Conservation (phyloP, 2,797 vertebrate species). For the Rhinophrynus dorsalis region DNA sequence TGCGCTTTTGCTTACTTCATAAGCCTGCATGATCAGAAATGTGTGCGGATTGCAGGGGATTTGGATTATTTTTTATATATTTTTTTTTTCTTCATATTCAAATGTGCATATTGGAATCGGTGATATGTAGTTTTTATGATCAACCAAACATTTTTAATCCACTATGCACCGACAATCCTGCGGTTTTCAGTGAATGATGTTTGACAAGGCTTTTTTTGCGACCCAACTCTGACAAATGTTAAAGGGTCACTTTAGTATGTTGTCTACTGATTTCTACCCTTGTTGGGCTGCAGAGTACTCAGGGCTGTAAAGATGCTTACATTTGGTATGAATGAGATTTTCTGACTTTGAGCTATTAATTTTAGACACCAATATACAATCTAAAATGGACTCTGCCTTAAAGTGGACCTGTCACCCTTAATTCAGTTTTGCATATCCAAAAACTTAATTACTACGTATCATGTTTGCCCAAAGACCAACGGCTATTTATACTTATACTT, state of each 20-base stretch:
- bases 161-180: conserved; percentile 42
- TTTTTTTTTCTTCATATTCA: not conserved
- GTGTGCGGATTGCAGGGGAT: not conserved
- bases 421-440: no score
- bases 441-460: no score
- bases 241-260: not conserved
- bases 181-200: not conserved
- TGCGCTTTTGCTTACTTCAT: no score
- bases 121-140: not conserved
- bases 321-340: not conserved
- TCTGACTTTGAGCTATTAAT: conserved; percentile 10
- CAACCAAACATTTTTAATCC: not conserved
- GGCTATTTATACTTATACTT: no score
- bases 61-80: not conserved
- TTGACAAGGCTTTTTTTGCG: conserved; percentile 8
- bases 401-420: no score
- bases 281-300: conserved; percentile 37
- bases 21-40: no score
- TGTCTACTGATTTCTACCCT: conserved; percentile 29
- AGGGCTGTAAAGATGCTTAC: conserved; percentile 21
- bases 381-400: no score
- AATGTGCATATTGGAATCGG: not conserved
- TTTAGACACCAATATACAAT: conserved; percentile 8
- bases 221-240: not conserved
- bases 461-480: no score